Evolutionary conservation across 2,888 invertebrate species (phyloP).

Genomic region (Matsumyia berberina): DNA sequence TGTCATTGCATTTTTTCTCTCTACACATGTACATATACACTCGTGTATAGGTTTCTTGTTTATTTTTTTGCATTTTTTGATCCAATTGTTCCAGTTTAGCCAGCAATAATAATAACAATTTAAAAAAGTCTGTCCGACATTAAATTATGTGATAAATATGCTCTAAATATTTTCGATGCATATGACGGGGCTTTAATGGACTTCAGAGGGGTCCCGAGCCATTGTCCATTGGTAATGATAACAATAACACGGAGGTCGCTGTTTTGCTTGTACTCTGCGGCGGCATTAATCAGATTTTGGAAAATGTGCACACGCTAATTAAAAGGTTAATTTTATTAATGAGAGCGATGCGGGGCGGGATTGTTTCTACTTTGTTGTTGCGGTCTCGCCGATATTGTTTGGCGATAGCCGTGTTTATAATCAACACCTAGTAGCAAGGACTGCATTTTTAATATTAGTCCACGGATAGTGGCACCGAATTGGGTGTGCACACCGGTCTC

Average conservation of each 20-base stretch:
- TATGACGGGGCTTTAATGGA: slow-evolving; percentile 58
- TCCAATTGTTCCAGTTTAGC: slow-evolving; percentile 52
- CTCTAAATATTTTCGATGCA: slow-evolving; percentile 40
- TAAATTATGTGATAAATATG: slow-evolving; percentile 63
- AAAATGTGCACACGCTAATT: slow-evolving; percentile 68
- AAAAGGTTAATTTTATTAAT: slow-evolving; percentile 72
- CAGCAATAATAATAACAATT: slow-evolving; percentile 48
- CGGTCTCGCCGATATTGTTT: slow-evolving; percentile 17
- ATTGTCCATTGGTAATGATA: slow-evolving; percentile 39
- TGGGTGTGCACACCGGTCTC: slow-evolving; percentile 25
- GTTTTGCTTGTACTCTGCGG: slow-evolving; percentile 63
- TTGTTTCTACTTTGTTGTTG: neutral
- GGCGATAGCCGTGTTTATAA: slow-evolving; percentile 44
- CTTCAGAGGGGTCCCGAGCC: slow-evolving; percentile 9
- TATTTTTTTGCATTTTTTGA: neutral
- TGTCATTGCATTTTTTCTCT: slow-evolving; percentile 43
- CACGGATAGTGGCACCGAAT: slow-evolving; percentile 9
- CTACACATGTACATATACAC: too few species aligned
- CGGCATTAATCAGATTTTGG: slow-evolving; percentile 71
- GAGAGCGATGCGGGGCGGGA: neutral
- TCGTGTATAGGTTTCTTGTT: neutral
- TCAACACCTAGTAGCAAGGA: slow-evolving; percentile 58
- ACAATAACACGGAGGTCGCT: slow-evolving; percentile 65
- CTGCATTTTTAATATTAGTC: slow-evolving; percentile 42
- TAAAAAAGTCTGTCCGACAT: slow-evolving; percentile 27